A percentile compares a stretch with the other conserved stretches of the same genome.
These are phyloP conservation scores for Cynopterus brachyotis DNA, from an alignment of 2,113 vertebrate genomes.

Conservation along the genomic window DNA sequence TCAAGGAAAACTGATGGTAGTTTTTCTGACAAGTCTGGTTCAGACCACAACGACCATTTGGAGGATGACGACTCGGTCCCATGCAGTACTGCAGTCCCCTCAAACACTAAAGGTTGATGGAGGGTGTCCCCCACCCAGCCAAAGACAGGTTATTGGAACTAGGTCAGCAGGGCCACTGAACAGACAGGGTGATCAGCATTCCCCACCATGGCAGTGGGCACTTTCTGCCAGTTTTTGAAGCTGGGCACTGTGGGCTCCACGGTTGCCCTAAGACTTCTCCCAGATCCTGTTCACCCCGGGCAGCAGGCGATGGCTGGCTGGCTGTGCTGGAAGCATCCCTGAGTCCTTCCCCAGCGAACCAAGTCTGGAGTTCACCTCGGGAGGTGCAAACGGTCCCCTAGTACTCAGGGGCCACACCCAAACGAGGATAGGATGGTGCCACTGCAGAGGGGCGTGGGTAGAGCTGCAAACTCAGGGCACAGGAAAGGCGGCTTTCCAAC, in stretches of 20 bases:
- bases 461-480: background rate
- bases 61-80: background rate
- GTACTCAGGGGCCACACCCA: background rate
- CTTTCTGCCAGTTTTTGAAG: background rate
- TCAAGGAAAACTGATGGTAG: background rate
- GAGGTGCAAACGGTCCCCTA: background rate
- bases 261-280: background rate
- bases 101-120: background rate
- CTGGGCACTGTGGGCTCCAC: background rate
- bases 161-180: background rate
- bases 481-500: conserved; percentile 10
- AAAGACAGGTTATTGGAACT: background rate
- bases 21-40: background rate
- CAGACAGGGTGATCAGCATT: background rate
- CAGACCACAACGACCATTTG: background rate
- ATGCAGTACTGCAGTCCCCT: background rate
- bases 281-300: background rate
- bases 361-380: background rate
- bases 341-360: background rate
- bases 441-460: rapidly evolving
- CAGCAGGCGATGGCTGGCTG: background rate
- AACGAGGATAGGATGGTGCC: background rate
- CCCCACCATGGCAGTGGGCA: background rate
- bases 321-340: background rate
- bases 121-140: rapidly evolving